Evolutionary conservation across 1,140 invertebrate species (phyloP), one percentile per base, ranked within the genome.

Genomic region (Hylaeus volcanicus): DNA sequence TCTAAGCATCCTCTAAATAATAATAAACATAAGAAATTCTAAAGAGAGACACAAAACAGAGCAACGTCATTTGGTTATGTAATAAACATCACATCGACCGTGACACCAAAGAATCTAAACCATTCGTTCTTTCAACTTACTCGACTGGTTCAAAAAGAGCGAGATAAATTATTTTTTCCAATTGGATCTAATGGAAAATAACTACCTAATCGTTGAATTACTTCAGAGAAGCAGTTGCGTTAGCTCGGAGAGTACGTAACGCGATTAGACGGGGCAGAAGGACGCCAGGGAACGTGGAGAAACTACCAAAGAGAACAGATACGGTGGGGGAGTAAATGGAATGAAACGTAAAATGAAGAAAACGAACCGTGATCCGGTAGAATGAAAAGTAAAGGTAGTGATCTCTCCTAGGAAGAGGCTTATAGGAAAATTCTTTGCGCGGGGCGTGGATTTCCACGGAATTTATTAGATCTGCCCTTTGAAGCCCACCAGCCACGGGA

Each of bases 391-490:
- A 53, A 60, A 56, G 53, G 2, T n/a, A 75, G 48, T 53, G 53
- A 74, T 68, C 56, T 75, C 2, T 1, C n/a, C 39, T 41, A 14
- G 56, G 69, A 80, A 75, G 63, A 60, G 64, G 64, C 45, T 80
- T 80, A 75, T 75, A 75, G 73, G 64, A 61, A 75, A 69, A 80
- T 80, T 80, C 73, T 69, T 61, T 45, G 55, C 26, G n/a, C 43
- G 73, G 14, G 51, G 26, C 70, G 51, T 79, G 77, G 77, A 79
- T 79, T 80, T 68, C 75, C 79, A 74, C 63, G 72, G 48, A 80
- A 80, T 75, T 69, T 69, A 74, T 80, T 75, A 72, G 79, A 80
- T 75, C 79, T 51, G 63, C n/a, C 53, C 73, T 80, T 80, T 75
- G 73, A 75, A 63, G 56, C 55, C 11, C 14, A 45, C 41, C 43